phyloP scores from a whole-genome alignment of 2,113 vertebrate genomes.

The Malurus melanocephalus region DNA sequence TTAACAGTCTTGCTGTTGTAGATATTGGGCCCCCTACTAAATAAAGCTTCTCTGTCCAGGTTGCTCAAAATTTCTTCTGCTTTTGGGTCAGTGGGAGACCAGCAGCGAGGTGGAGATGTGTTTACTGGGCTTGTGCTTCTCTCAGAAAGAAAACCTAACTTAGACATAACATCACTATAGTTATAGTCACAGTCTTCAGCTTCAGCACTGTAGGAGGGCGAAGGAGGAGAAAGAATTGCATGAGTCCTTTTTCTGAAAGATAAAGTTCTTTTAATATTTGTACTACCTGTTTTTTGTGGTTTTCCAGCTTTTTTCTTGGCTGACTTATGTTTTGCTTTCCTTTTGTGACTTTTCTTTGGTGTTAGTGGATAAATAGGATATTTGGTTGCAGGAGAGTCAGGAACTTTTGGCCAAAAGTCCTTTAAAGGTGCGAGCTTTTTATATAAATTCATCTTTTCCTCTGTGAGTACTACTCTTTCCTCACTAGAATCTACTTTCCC shows the following conservation, averaged over 20 bases:
- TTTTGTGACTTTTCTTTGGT: constrained; percentile 88
- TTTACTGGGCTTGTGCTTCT: constrained; percentile 86
- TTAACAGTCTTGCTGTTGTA: constrained; percentile 61
- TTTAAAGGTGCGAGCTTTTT: constrained; percentile 92
- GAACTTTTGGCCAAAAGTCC: constrained; percentile 94
- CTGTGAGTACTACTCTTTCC: constrained; percentile 86
- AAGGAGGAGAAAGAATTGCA: constrained; percentile 80
- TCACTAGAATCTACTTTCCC: constrained; percentile 88
- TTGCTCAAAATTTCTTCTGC: constrained; percentile 77
- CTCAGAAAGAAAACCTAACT: constrained; percentile 95
- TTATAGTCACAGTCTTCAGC: constrained; percentile 85
- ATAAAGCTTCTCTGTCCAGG: constrained; percentile 77
- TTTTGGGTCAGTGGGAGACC: constrained; percentile 93
- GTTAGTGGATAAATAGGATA: constrained; percentile 86
- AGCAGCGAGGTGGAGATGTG: constrained; percentile 92
- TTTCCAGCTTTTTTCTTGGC: constrained; percentile 80
- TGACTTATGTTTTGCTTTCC: constrained; percentile 86
- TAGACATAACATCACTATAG: constrained; percentile 93
- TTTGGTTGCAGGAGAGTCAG: constrained; percentile 89
- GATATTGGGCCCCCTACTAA: constrained; percentile 73
- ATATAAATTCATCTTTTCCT: constrained; percentile 86
- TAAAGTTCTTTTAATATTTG: constrained; percentile 76
- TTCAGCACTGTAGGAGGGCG: constrained; percentile 85
- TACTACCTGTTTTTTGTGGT: constrained; percentile 72
- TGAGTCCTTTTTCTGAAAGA: constrained; percentile 74